Evolutionary conservation across 2,113 vertebrate species (phyloP).

Genomic region (Serinus canaria): DNA sequence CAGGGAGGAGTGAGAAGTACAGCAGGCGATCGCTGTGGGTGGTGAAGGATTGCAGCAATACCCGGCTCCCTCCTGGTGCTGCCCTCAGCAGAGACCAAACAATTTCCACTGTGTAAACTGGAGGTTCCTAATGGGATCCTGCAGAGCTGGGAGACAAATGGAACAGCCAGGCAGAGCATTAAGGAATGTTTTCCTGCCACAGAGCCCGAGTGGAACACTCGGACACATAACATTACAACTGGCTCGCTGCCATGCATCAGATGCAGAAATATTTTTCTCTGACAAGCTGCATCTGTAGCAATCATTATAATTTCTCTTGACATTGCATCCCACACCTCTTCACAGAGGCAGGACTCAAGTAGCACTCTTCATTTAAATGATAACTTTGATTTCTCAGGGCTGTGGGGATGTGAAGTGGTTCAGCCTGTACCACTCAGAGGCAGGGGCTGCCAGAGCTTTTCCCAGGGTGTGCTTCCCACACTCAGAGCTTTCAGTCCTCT

Average conservation of each 20-base stretch:
- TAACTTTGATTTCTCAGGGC: slow-evolving; percentile 21
- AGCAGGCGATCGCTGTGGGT: neutral
- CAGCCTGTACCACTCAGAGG: neutral
- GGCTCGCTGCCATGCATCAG: slow-evolving; percentile 27
- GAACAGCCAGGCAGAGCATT: neutral
- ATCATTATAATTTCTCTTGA: slow-evolving; percentile 49
- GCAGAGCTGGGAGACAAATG: slow-evolving; percentile 54
- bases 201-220: slow-evolving; percentile 23
- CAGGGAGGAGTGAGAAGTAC: slow-evolving; percentile 8
- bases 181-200: slow-evolving; percentile 41
- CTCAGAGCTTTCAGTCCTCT: neutral
- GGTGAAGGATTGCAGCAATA: slow-evolving; percentile 45
- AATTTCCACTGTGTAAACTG: neutral
- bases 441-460: neutral
- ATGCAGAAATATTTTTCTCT: slow-evolving; percentile 12
- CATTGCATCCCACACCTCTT: slow-evolving; percentile 12
- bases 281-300: slow-evolving; percentile 52
- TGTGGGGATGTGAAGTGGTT: neutral
- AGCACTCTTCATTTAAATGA: slow-evolving; percentile 38
- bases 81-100: neutral
- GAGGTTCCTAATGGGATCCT: slow-evolving; percentile 56
- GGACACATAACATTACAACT: slow-evolving; percentile 35
- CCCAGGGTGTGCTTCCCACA: neutral
- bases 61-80: neutral
- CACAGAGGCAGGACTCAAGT: neutral